Evolutionary conservation across 2,797 vertebrate genomes (phyloP), one percentile per base, ranked within the genome.

Genomic region (Zalophus californianus): DNA sequence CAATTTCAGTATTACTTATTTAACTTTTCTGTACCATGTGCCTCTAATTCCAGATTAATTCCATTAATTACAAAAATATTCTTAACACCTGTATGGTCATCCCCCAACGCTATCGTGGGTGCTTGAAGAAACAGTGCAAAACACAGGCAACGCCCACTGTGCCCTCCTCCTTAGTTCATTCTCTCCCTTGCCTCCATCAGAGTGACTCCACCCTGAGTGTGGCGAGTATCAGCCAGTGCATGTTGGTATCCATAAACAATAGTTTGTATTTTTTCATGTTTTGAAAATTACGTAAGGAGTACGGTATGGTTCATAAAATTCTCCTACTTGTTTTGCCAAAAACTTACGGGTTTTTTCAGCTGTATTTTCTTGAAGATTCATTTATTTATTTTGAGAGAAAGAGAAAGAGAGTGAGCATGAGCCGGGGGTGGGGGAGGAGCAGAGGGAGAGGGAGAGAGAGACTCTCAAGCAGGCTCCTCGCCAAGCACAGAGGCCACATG

Each of bases 401-500:
- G 56, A 58, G 56, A 25, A 11, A 21, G 9, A 35, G n/a, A 4
- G 9, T 35, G 66, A 2, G n/a, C 2, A 21, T 2, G 0, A 35
- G 66, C 18, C 4, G 66, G 4, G 18, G 44, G 8, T 2, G 44
- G 44, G 8, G 29, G 66, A 68, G n/a, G 18, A 35, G n/a, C 18
- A 35, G n/a, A 68, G 64, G 64, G 32, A 35, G n/a, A 35, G n/a
- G 18, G n/a, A 35, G 18, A 35, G 54, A 56, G 32, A 68, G n/a
- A 35, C 9, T 35, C 66, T 35, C 66, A 35, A 35, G n/a, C n/a
- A 35, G 66, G n/a, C 8, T 35, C 66, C 18, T 35, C n/a, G 5
- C 66, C 66, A 68, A 35, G 18, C 18, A 10, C 32, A 68, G n/a
- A 35, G 8, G 9, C 8, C 66, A 10, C 1, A 4, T 0, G 0